Conservation (phyloP, 2,797 vertebrate species). For the Australoheros facetus region DNA sequence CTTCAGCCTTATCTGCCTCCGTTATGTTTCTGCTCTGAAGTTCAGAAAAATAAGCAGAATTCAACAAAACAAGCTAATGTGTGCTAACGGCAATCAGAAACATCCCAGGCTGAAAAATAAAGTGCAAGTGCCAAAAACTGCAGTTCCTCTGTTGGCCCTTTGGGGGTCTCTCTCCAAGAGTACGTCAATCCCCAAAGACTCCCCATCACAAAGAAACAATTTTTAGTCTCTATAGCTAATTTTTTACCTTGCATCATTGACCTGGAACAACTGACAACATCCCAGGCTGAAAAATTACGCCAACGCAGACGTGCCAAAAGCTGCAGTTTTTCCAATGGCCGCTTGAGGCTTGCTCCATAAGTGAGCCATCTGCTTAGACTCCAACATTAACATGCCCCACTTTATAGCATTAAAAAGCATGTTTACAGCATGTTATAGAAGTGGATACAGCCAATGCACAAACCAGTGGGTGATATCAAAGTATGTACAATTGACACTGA, state of each 20-base stretch:
- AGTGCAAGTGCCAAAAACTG: background rate
- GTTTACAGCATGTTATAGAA: background rate
- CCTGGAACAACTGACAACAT: background rate
- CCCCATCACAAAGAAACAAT: accelerated
- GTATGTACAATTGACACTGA: background rate
- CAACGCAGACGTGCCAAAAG: background rate
- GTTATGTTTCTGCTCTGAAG: background rate
- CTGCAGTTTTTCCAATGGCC: background rate
- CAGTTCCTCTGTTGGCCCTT: background rate
- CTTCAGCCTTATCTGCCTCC: background rate
- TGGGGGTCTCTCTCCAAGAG: background rate
- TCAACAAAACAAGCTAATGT: accelerated
- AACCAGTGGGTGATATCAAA: background rate
- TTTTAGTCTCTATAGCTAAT: no score
- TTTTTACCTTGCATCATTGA: background rate
- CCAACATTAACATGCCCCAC: background rate
- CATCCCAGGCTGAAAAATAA: background rate
- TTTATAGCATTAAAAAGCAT: accelerated
- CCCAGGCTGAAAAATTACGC: background rate
- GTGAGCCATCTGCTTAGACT: background rate
- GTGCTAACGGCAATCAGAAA: background rate
- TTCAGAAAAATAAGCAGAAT: background rate
- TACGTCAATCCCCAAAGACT: background rate
- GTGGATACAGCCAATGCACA: accelerated
- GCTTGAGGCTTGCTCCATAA: background rate